Evolutionary conservation across 2,113 vertebrate genomes (phyloP).

Genomic region (Manacus vitellinus): DNA sequence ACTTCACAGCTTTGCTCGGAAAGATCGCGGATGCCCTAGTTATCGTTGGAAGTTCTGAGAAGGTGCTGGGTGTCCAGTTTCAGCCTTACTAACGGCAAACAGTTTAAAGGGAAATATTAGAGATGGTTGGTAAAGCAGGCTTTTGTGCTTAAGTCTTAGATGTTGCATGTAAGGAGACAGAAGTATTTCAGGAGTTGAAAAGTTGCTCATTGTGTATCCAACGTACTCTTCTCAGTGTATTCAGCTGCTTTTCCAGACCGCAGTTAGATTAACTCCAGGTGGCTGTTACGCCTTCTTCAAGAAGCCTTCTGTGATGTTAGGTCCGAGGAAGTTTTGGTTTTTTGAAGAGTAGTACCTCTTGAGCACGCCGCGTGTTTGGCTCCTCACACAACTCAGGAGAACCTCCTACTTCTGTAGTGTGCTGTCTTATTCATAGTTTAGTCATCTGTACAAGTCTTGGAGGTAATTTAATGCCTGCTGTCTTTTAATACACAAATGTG

Average conservation of each 20-base stretch:
- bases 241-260: not conserved
- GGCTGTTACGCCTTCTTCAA: not conserved
- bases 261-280: not conserved
- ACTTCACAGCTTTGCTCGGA: not conserved
- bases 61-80: not conserved
- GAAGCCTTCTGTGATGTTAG: not conserved
- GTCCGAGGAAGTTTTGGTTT: not conserved
- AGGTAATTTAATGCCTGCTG: not conserved
- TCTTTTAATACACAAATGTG: not conserved
- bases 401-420: not conserved
- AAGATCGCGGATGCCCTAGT: not conserved
- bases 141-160: not conserved
- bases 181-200: not conserved
- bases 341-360: not conserved
- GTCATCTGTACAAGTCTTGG: not conserved
- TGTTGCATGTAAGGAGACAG: not conserved
- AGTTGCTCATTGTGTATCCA: not conserved
- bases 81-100: not conserved
- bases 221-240: not conserved
- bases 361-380: not conserved
- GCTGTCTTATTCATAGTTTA: not conserved
- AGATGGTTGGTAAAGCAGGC: not conserved
- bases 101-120: too few species aligned
- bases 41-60: not conserved
- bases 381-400: not conserved